Conservation (phyloP, 2,797 vertebrate genomes). For the Sarcophilus harrisii region DNA sequence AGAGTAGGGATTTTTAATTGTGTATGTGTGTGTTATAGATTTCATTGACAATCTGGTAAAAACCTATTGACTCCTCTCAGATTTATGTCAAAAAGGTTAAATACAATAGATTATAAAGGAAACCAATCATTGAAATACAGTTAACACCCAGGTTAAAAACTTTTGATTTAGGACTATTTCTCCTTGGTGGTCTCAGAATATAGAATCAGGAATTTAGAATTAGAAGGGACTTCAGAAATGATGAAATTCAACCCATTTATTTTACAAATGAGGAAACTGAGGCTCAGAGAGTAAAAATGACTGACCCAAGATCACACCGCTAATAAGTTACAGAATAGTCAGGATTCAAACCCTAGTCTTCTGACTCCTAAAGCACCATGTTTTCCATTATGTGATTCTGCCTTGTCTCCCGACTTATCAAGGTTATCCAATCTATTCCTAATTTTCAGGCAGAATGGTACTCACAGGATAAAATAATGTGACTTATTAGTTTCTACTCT, state of each 20-base stretch:
- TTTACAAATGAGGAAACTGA: not conserved
- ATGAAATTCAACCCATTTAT: not conserved
- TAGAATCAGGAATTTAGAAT: not conserved
- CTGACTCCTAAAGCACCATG: not conserved
- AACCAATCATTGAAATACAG: not conserved
- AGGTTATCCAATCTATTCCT: not conserved
- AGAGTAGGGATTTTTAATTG: not conserved
- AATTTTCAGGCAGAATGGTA: not conserved
- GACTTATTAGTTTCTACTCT: not conserved
- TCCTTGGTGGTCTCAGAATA: not conserved
- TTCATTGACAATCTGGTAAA: not conserved
- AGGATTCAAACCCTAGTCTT: not conserved
- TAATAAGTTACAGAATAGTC: too few species aligned
- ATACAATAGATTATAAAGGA: not conserved
- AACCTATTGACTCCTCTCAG: not conserved
- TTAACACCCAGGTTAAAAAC: not conserved
- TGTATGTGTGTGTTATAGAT: not conserved
- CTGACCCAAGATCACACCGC: not conserved
- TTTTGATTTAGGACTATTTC: not conserved
- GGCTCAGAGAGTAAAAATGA: not conserved
- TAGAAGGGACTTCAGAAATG: not conserved
- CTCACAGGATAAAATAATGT: not conserved
- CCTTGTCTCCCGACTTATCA: not conserved
- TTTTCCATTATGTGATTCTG: not conserved
- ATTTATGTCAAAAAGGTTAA: not conserved